These are phyloP conservation scores for Agraylea sexmaculata DNA, from an alignment of 1,140 invertebrate genomes.

Conservation along the genomic window DNA sequence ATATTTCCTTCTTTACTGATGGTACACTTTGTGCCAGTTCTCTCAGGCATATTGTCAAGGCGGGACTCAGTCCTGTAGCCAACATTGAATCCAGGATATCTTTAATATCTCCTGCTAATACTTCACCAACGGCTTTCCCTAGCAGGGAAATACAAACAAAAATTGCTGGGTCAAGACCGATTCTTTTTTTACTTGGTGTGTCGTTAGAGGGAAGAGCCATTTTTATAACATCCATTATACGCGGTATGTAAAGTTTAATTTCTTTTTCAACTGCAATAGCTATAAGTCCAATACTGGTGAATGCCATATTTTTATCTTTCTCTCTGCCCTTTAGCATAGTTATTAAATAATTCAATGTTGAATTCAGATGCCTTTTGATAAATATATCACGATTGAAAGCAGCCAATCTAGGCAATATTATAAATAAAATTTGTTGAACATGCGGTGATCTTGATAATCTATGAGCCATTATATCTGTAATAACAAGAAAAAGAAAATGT, in stretches of 20 bases:
- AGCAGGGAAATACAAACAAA: slow-evolving; percentile 93
- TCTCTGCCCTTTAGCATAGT: slow-evolving; percentile 62
- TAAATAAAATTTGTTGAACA: slow-evolving; percentile 80
- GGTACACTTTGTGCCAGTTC: slow-evolving; percentile 85
- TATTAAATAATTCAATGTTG: slow-evolving; percentile 69
- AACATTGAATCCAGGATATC: slow-evolving; percentile 88
- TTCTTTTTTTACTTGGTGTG: slow-evolving; percentile 55
- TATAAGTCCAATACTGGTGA: slow-evolving; percentile 81
- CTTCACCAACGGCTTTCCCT: slow-evolving; percentile 69
- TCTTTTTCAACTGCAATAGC: slow-evolving; percentile 79
- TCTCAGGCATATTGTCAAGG: slow-evolving; percentile 79
- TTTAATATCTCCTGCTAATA: slow-evolving; percentile 64
- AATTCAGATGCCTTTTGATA: slow-evolving; percentile 60
- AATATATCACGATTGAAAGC: slow-evolving; percentile 84
- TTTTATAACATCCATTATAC: slow-evolving; percentile 81
- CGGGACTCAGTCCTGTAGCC: slow-evolving; percentile 77
- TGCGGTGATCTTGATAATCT: slow-evolving; percentile 59
- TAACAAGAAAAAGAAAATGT: slow-evolving; percentile 20
- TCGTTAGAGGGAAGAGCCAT: slow-evolving; percentile 70
- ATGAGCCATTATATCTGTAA: slow-evolving; percentile 63
- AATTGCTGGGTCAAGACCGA: slow-evolving; percentile 72
- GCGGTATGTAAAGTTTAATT: slow-evolving; percentile 67
- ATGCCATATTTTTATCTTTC: slow-evolving; percentile 73
- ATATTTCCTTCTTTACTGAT: slow-evolving; percentile 77
- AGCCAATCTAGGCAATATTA: slow-evolving; percentile 85